phyloP scores from a whole-genome alignment of 2,888 invertebrate genomes.

The Cephonodes hylas region DNA sequence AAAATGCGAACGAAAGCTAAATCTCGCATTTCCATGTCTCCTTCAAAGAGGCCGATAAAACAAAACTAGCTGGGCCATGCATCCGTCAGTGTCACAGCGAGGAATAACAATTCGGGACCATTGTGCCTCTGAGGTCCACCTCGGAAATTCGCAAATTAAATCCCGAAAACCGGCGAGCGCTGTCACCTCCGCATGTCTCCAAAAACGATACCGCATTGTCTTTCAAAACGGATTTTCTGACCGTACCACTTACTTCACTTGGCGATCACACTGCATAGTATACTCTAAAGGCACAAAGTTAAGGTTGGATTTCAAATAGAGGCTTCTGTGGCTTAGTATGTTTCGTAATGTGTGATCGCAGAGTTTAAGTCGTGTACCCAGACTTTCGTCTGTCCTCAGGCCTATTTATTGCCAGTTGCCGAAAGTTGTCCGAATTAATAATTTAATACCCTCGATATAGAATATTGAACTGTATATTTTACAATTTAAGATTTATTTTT shows the following conservation, averaged over 20 bases:
- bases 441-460: slow-evolving; percentile 32
- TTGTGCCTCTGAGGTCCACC: slow-evolving; percentile 60
- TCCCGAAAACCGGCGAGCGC: slow-evolving; percentile 58
- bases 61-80: background rate
- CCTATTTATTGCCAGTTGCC: slow-evolving; percentile 69
- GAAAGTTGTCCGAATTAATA: slow-evolving; percentile 63
- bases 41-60: slow-evolving; percentile 6
- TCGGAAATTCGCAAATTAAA: slow-evolving; percentile 69
- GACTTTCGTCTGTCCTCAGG: slow-evolving; percentile 61
- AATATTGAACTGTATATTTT: slow-evolving; percentile 14
- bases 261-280: slow-evolving; percentile 22
- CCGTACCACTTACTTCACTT: slow-evolving; percentile 7
- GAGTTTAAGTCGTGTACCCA: slow-evolving; percentile 64
- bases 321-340: slow-evolving; percentile 17
- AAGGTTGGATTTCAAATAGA: slow-evolving; percentile 19
- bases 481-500: slow-evolving; percentile 13
- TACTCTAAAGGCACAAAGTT: slow-evolving; percentile 18
- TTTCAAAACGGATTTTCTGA: slow-evolving; percentile 29
- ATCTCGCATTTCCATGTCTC: background rate
- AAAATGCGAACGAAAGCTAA: background rate
- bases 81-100: slow-evolving; percentile 53
- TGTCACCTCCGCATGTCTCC: slow-evolving; percentile 72
- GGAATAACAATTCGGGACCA: slow-evolving; percentile 50
- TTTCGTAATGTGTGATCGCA: slow-evolving; percentile 29
- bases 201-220: slow-evolving; percentile 73